phyloP scores from a whole-genome alignment of 2,888 invertebrate genomes.

The Lacanobia oleracea region DNA sequence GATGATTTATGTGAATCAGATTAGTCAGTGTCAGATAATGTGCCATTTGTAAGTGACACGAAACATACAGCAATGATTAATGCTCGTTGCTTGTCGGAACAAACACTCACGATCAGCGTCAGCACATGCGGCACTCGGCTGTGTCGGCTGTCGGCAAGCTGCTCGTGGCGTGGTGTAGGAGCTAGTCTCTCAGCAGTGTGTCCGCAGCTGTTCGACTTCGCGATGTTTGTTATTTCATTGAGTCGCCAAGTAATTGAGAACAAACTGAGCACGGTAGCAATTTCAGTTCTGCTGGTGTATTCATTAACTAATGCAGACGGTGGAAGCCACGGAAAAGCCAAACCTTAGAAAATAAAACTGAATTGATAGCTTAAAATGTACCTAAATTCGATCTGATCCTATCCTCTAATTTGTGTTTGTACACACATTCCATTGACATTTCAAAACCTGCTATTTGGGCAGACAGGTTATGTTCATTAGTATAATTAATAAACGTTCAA shows the following conservation, averaged over 20 bases:
- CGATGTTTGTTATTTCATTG: conserved; percentile 45
- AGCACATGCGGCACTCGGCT: background rate
- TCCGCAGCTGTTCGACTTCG: conserved; percentile 33
- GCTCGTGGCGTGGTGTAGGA: background rate
- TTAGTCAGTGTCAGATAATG: conserved; percentile 15
- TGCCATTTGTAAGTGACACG: conserved; percentile 6
- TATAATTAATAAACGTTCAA: too few relatives aligned
- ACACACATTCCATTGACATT: background rate
- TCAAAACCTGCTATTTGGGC: background rate
- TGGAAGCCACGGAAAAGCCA: background rate
- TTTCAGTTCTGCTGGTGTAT: conserved; percentile 6
- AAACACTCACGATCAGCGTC: conserved; percentile 7
- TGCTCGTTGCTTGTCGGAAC: background rate
- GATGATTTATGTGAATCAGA: conserved; percentile 1
- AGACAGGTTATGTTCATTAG: background rate
- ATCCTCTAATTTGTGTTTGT: background rate
- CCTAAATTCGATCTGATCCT: background rate
- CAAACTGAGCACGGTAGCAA: conserved; percentile 1
- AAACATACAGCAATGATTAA: conserved; percentile 1
- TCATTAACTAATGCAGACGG: conserved; percentile 18
- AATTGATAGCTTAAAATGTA: background rate
- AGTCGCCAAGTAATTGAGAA: conserved; percentile 25
- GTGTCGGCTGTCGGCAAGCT: background rate
- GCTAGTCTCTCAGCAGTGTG: conserved; percentile 9
- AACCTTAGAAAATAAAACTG: background rate